Conservation (phyloP, 2,113 vertebrate species). For the Xyliphius kryptos region DNA sequence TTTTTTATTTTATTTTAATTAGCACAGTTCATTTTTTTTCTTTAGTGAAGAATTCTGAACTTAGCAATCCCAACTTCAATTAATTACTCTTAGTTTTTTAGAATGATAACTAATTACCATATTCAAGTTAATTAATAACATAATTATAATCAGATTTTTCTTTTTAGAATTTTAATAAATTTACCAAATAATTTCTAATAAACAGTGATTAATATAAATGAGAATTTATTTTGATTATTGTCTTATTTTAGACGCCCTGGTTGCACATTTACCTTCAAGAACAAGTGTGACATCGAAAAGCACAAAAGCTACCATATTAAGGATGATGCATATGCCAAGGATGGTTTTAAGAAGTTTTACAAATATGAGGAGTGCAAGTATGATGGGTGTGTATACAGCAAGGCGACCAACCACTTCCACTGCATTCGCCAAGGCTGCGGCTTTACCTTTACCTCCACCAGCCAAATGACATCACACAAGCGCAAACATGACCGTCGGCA, state of each 20-base stretch:
- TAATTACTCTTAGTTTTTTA: no score
- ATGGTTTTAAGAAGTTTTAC: conserved; percentile 99
- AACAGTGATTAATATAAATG: no score
- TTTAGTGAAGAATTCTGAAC: no score
- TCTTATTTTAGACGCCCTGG: conserved; percentile 78
- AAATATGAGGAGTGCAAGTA: conserved; percentile 99
- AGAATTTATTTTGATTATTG: no score
- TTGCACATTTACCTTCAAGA: conserved; percentile 98
- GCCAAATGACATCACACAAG: conserved; percentile 99
- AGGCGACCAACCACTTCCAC: conserved; percentile 99
- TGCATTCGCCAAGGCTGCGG: conserved; percentile 96
- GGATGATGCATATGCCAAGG: conserved; percentile 98
- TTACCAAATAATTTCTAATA: no score
- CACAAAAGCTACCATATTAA: conserved; percentile 99
- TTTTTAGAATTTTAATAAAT: no score
- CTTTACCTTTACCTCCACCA: conserved; percentile 99
- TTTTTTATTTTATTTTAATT: no score
- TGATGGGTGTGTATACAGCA: conserved; percentile 98
- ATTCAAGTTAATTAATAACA: no score
- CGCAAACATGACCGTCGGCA: conserved; percentile 96
- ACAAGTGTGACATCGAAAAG: conserved; percentile 99
- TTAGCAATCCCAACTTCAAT: no score
- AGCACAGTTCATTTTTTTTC: no score
- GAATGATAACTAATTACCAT: no score
- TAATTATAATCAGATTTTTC: no score